These are phyloP conservation scores for Silurus aristotelis DNA, from an alignment of 2,797 vertebrate genomes.

Conservation along the genomic window DNA sequence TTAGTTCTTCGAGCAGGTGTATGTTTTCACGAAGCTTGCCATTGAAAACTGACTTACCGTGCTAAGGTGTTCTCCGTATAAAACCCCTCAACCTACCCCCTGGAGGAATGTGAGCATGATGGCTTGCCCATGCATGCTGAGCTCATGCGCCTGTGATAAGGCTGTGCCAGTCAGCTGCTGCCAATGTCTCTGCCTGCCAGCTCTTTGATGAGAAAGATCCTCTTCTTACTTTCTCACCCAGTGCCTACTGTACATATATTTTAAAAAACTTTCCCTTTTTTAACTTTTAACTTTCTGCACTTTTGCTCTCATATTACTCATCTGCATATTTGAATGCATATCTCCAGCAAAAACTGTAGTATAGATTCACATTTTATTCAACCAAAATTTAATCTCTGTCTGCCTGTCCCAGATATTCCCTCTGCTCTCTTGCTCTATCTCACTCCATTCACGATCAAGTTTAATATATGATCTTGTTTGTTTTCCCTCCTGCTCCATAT, in stretches of 20 bases:
- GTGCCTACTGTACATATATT: slow-evolving; percentile 29
- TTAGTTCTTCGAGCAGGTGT: slow-evolving; percentile 51
- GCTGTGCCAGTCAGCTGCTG: slow-evolving; percentile 59
- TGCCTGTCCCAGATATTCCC: slow-evolving; percentile 39
- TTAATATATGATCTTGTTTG: slow-evolving; percentile 58
- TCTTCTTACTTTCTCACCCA: slow-evolving; percentile 56
- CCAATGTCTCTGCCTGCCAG: slow-evolving; percentile 59
- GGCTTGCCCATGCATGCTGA: slow-evolving; percentile 60
- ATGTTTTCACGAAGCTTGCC: slow-evolving; percentile 46
- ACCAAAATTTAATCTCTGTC: slow-evolving; percentile 24
- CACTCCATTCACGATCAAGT: slow-evolving; percentile 18
- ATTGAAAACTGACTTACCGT: slow-evolving; percentile 51
- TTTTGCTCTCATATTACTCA: slow-evolving; percentile 19
- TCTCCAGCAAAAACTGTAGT: slow-evolving; percentile 34
- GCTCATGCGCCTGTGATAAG: slow-evolving; percentile 62
- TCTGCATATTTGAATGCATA: slow-evolving; percentile 23
- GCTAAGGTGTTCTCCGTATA: slow-evolving; percentile 38
- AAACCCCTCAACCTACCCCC: slow-evolving; percentile 40
- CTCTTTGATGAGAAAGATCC: slow-evolving; percentile 61
- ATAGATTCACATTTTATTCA: slow-evolving; percentile 4
- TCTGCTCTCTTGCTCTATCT: slow-evolving; percentile 33
- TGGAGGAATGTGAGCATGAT: slow-evolving; percentile 53
- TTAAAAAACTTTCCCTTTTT: slow-evolving; percentile 27
- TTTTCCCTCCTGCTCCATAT: slow-evolving; percentile 36
- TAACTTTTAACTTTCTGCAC: slow-evolving; percentile 12